A percentile compares a stretch with the other conserved stretches of the same genome.
Evolutionary conservation across 2,113 vertebrate genomes (phyloP).

Genomic region (Rattus norvegicus): GRCr8 NC_086023.1:60772501-60773000

Average conservation of each 20-base stretch:
- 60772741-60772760: background rate
- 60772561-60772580: background rate
- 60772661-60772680: background rate
- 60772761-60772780: too few relatives aligned
- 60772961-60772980: background rate
- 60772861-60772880: background rate
- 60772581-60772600: background rate
- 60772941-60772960: background rate
- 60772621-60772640: background rate
- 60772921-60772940: slow-evolving; percentile 9
- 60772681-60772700: background rate
- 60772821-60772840: background rate
- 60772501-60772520: background rate
- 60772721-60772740: background rate
- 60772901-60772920: background rate
- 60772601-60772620: background rate
- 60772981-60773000: too few relatives aligned
- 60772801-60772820: too few relatives aligned
- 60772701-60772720: background rate
- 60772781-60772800: too few relatives aligned
- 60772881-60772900: background rate
- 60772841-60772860: background rate
- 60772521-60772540: background rate
- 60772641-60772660: background rate
- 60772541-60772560: background rate